Evolutionary conservation across 2,113 vertebrate genomes (phyloP), one percentile per base, ranked within the genome.

Genomic region (Opisthocomus hoazin): DNA sequence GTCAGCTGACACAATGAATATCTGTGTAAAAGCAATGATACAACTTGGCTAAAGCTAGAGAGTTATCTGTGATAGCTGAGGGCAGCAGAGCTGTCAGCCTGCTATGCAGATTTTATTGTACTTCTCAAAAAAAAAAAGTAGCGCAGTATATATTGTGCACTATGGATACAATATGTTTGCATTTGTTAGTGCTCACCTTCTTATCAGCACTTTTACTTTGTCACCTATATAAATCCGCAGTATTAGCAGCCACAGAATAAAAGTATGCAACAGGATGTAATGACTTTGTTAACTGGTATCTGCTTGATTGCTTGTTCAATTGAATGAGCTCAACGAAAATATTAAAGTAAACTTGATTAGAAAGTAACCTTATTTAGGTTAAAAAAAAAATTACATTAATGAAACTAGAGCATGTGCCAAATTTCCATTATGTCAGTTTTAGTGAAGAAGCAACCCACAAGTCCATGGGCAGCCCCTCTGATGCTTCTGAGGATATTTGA

Each of bases 1-100:
- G 95, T 97, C 97, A 96, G 91, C 94, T 97, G 97, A 97, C 96
- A 97, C 61, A 96, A 94, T 54, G 92, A 91, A 93, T 97, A 97
- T 93, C 90, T 87, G 63, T 94, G 84, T 56, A 91, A 94, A 93
- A 92, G 82, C 77, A 93, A 58, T 96, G 95, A 97, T 78, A 95
- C 69, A 93, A 83, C 76, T 94, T 89, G 90, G 95, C 95, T 95
- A 90, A 93, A 92, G 68, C 89, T 80, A 75, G 78, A 85, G 82
- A 96, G 56, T 82, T 83, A 53, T 83, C 94, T 93, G 87, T 90
- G 84, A 96, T 94, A 94, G 93, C 92, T 96, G 50, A 95, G 69
- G 93, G 93, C 92, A 94, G 57, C 75, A 69, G 90, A 93, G 46
- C 69, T 95, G 92, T 87, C 94, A 96, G 80, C 58, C 80, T 85